phyloP scores from a whole-genome alignment of 2,113 vertebrate genomes.

The Indicator maculatus region DNA sequence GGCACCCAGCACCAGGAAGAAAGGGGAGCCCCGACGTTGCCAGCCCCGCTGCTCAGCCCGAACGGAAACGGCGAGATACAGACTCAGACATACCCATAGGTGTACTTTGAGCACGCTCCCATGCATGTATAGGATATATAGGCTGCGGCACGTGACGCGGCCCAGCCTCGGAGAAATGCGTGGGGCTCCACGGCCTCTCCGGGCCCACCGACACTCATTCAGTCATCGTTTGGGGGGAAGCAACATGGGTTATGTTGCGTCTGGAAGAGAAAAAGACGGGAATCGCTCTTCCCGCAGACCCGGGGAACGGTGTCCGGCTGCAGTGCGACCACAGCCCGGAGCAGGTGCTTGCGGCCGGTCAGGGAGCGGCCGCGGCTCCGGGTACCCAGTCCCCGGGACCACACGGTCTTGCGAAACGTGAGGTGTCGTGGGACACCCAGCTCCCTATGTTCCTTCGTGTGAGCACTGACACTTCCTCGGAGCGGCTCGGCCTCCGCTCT shows the following conservation, averaged over 20 bases:
- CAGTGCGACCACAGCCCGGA: background rate
- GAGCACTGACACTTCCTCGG: background rate
- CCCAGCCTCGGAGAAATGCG: background rate
- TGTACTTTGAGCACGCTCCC: background rate
- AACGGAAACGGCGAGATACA: accelerated
- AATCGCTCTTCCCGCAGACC: background rate
- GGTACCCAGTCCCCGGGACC: too few species aligned
- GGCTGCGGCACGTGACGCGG: constrained; percentile 5
- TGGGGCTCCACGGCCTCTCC: background rate
- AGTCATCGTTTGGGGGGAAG: background rate
- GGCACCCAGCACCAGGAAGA: background rate
- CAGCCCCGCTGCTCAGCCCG: background rate
- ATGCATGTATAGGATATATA: background rate
- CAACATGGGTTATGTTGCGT: background rate
- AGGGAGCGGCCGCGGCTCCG: background rate
- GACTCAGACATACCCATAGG: background rate
- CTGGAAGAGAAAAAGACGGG: background rate
- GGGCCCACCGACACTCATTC: background rate
- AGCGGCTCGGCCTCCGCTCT: background rate
- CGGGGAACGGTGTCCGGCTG: background rate
- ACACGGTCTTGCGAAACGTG: background rate
- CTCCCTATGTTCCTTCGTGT: accelerated
- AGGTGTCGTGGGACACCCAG: background rate
- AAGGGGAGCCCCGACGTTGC: background rate
- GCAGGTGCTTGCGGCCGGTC: constrained; percentile 14